These are phyloP conservation scores for Zonitis immaculata DNA, from an alignment of 2,888 invertebrate genomes.

Conservation along the genomic window DNA sequence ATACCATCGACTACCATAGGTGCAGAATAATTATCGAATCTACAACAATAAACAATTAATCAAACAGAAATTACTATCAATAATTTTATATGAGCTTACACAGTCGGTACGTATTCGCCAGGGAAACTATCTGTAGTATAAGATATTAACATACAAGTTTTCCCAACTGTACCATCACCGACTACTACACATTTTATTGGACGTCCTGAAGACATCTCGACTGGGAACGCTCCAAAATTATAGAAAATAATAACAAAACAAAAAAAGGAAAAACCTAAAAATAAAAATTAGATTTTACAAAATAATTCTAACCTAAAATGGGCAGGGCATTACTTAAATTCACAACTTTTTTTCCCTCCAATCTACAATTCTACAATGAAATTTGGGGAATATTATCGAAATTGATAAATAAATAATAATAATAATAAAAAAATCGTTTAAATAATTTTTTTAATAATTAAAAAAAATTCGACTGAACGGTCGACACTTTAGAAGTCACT, in stretches of 20 bases:
- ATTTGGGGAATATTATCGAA: background rate
- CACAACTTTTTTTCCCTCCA: too few relatives aligned
- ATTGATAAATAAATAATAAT: background rate
- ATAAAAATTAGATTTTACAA: conserved; percentile 12
- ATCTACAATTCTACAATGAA: too few relatives aligned
- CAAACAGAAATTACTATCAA: conserved; percentile 6
- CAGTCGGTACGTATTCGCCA: conserved; percentile 91
- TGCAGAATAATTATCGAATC: conserved; percentile 98
- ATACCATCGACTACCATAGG: conserved; percentile 98
- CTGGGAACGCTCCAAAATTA: too few relatives aligned
- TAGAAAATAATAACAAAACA: too few relatives aligned
- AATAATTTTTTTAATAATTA: background rate
- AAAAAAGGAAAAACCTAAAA: conserved; percentile 7
- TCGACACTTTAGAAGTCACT: background rate
- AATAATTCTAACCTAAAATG: background rate
- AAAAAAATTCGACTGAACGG: background rate
- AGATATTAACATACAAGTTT: conserved; percentile 91
- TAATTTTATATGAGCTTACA: conserved; percentile 58
- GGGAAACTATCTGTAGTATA: conserved; percentile 92
- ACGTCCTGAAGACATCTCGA: conserved; percentile 80
- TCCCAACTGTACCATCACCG: conserved; percentile 90
- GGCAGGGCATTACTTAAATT: background rate
- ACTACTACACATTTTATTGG: conserved; percentile 91
- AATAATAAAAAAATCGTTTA: too few relatives aligned
- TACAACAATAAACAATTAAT: conserved; percentile 42